These are phyloP conservation scores for Proctacanthus coquilletti DNA, from an alignment of 1,140 invertebrate genomes.

Conservation along the genomic window DNA sequence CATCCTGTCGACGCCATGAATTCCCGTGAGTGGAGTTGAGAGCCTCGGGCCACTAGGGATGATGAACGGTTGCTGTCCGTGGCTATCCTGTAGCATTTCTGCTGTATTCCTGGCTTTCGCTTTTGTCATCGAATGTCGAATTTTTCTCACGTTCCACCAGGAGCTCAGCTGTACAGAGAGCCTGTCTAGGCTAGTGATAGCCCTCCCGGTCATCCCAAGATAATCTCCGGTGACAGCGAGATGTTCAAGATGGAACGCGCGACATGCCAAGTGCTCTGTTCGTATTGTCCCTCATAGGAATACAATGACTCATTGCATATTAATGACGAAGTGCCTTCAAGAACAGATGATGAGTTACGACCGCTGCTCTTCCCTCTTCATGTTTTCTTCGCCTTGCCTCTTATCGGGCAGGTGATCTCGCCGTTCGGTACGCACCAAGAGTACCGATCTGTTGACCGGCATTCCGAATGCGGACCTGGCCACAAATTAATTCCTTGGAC, in stretches of 20 bases:
- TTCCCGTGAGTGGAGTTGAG: no score
- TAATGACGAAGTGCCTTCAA: not conserved
- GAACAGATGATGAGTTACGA: not conserved
- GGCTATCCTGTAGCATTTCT: no score
- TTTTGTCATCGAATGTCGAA: not conserved
- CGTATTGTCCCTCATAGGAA: not conserved
- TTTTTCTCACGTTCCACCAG: not conserved
- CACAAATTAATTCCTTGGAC: not conserved
- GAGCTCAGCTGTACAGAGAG: no score
- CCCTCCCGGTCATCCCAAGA: no score
- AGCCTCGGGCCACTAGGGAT: no score
- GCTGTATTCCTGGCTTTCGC: no score
- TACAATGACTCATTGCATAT: slow-evolving; percentile 1
- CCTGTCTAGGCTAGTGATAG: no score
- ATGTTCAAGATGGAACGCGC: not conserved
- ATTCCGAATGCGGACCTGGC: not conserved
- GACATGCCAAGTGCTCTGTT: not conserved
- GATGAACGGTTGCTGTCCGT: no score
- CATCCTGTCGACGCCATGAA: no score
- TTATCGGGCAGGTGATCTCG: not conserved
- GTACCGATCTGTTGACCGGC: no score
- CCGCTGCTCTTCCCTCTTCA: not conserved
- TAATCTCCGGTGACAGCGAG: not conserved
- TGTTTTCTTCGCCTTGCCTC: not conserved
- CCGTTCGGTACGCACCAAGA: no score